These are phyloP conservation scores for Salarias fasciatus DNA, from an alignment of 2,797 vertebrate species.

Conservation along the genomic window DNA sequence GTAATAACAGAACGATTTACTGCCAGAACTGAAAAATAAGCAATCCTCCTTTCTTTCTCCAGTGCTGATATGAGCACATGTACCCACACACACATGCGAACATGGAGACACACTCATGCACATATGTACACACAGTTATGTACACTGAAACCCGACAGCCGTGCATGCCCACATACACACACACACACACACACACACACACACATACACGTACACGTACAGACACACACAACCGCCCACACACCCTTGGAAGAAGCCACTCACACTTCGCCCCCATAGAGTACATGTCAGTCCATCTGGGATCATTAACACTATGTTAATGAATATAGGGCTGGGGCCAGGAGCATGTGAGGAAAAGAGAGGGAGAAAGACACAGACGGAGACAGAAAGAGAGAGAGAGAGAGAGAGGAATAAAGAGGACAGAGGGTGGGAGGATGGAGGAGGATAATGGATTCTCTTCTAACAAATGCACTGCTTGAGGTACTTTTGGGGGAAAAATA, in stretches of 20 bases:
- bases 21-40: slow-evolving; percentile 24
- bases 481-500: slow-evolving; percentile 30
- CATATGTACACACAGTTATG: slow-evolving; percentile 42
- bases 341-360: slow-evolving; percentile 61
- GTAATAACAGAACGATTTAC: slow-evolving; percentile 33
- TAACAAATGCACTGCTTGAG: slow-evolving; percentile 62
- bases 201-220: slow-evolving; percentile 51
- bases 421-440: slow-evolving; percentile 59
- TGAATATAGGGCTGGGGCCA: slow-evolving; percentile 73
- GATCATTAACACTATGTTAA: slow-evolving; percentile 81
- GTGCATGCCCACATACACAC: slow-evolving; percentile 30
- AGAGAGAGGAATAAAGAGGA: slow-evolving; percentile 41
- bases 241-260: slow-evolving; percentile 69
- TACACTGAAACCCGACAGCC: slow-evolving; percentile 45
- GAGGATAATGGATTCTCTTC: slow-evolving; percentile 66
- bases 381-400: slow-evolving; percentile 19
- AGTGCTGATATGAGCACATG: slow-evolving; percentile 23
- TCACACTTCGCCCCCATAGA: slow-evolving; percentile 76
- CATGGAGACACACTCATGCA: slow-evolving; percentile 31
- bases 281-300: slow-evolving; percentile 83
- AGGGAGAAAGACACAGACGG: slow-evolving; percentile 15
- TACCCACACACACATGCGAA: slow-evolving; percentile 23
- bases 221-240: slow-evolving; percentile 38
- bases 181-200: slow-evolving; percentile 61
- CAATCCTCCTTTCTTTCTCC: slow-evolving; percentile 9